Conservation (phyloP, 92 coral and sea anemone genomes). For the Zoanthus sociatus region DNA sequence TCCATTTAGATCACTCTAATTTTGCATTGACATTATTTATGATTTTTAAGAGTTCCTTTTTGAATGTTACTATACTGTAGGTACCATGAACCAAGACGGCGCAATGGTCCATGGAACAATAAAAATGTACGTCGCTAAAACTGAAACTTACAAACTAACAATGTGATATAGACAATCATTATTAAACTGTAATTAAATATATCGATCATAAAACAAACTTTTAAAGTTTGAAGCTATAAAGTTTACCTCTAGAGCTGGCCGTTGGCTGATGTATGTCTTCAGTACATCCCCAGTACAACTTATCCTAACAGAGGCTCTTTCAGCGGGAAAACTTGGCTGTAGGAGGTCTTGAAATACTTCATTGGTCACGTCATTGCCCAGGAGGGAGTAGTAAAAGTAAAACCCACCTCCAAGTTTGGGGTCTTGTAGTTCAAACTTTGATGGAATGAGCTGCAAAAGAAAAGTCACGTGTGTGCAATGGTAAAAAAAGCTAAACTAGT, state of each 20-base stretch:
- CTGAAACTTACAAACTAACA: no score
- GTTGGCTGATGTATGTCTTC: slow-evolving; percentile 66
- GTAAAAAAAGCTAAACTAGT: no score
- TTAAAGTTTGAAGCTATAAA: not conserved
- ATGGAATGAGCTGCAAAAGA: slow-evolving; percentile 85
- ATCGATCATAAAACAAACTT: no score
- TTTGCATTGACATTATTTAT: no score
- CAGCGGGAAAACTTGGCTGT: slow-evolving; percentile 95
- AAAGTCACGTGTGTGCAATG: not conserved
- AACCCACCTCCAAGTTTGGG: slow-evolving; percentile 90
- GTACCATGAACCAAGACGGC: no score
- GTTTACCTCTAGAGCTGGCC: slow-evolving; percentile 87
- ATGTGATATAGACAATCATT: no score
- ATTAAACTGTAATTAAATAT: no score
- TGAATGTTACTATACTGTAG: no score
- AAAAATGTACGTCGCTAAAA: no score
- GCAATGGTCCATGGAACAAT: no score
- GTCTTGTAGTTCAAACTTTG: slow-evolving; percentile 87
- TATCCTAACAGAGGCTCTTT: slow-evolving; percentile 95
- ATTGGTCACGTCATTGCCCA: slow-evolving; percentile 94
- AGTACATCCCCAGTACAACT: slow-evolving; percentile 68
- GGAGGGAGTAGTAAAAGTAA: slow-evolving; percentile 90
- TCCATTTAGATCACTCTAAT: no score
- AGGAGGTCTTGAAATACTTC: slow-evolving; percentile 93
- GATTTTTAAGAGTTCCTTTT: no score